These are phyloP conservation scores for Leptura quadrifasciata DNA, from an alignment of 2,888 invertebrate species.

Conservation along the genomic window DNA sequence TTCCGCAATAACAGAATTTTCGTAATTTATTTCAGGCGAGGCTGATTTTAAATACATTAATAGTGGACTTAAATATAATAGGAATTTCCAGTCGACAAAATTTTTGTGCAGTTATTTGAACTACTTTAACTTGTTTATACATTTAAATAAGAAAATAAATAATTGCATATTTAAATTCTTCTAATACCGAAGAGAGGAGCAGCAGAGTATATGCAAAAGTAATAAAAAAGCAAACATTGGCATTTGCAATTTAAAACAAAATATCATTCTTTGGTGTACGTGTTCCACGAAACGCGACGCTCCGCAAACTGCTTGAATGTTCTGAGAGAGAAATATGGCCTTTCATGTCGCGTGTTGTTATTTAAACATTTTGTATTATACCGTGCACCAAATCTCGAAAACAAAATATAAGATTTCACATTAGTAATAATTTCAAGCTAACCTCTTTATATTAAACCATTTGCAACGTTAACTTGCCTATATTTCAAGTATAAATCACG, in stretches of 20 bases:
- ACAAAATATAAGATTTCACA: conserved; percentile 4
- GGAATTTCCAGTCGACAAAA: neutral
- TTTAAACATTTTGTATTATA: conserved; percentile 4
- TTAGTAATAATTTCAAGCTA: conserved; percentile 4
- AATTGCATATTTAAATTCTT: conserved; percentile 44
- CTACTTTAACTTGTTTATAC: neutral
- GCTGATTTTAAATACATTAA: neutral
- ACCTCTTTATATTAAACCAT: neutral
- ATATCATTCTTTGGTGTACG: conserved; percentile 28
- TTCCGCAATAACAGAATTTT: too few species aligned
- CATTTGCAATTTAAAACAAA: conserved; percentile 51
- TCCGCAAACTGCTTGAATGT: neutral
- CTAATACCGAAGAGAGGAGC: conserved; percentile 48
- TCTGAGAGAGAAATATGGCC: neutral
- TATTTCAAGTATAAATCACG: neutral
- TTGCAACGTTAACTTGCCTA: neutral
- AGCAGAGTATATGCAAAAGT: conserved; percentile 39
- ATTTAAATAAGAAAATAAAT: conserved; percentile 3
- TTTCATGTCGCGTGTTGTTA: conserved; percentile 1
- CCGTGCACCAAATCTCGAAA: conserved; percentile 4
- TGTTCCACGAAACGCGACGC: neutral
- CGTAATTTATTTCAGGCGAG: neutral
- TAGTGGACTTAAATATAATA: neutral
- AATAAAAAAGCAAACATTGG: conserved; percentile 12
- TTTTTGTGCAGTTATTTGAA: neutral